Evolutionary conservation across 64 coral and sea anemone species (phyloP).

Genomic region (Dendrophyllia cribrosa): DNA sequence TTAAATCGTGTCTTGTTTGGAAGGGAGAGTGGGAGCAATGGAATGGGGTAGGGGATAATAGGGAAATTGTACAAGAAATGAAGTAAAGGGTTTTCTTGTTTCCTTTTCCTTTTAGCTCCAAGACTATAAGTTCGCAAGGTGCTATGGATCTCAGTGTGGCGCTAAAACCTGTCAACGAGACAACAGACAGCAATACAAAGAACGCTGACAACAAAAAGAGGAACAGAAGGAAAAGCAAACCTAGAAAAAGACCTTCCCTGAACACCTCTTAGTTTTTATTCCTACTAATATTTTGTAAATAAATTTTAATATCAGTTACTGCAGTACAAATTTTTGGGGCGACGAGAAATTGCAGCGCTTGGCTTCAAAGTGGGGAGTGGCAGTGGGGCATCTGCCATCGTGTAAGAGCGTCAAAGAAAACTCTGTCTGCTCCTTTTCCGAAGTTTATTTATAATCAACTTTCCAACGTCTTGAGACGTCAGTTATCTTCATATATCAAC

Average conservation of each 20-base stretch:
- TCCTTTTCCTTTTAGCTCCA: neutral
- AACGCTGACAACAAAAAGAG: slow-evolving; percentile 12
- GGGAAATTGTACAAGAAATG: neutral
- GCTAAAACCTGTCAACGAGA: neutral
- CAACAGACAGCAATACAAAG: neutral
- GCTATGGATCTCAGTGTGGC: slow-evolving; percentile 15
- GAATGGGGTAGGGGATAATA: no score
- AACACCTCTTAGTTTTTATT: neutral
- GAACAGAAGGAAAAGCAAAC: slow-evolving; percentile 13
- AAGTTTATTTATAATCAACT: no score
- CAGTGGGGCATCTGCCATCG: no score
- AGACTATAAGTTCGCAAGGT: neutral
- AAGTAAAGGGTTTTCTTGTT: neutral
- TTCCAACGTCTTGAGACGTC: no score
- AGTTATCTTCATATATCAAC: no score
- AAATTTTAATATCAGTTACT: neutral
- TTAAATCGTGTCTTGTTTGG: no score
- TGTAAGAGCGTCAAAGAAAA: no score
- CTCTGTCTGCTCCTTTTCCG: no score
- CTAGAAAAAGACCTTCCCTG: neutral
- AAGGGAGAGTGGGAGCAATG: no score
- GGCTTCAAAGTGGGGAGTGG: no score
- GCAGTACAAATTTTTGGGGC: no score
- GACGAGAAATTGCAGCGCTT: no score
- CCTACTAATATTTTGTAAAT: slow-evolving; percentile 6